Percentiles rank a stretch among this genome's conserved stretches.
phyloP scores from a whole-genome alignment of 2,888 invertebrate genomes.

The Pristionchus mayeri region DNA sequence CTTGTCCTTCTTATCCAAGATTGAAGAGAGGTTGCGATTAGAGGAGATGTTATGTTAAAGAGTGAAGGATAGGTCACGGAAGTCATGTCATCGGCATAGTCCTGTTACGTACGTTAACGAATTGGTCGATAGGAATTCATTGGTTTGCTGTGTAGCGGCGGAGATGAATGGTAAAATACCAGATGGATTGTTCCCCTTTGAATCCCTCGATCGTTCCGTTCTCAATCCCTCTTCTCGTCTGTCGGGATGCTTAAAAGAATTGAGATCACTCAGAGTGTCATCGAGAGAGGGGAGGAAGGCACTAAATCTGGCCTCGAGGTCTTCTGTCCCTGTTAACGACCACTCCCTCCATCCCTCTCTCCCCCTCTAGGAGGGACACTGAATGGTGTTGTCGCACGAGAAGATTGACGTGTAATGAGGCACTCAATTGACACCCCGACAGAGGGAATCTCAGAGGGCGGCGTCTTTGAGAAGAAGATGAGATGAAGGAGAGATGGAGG shows the following conservation, averaged over 20 bases:
- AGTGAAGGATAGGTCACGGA: neutral
- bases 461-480: neutral
- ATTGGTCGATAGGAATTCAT: too few species aligned
- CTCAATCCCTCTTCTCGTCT: neutral
- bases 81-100: neutral
- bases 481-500: neutral
- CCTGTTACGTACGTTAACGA: too few species aligned
- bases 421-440: neutral
- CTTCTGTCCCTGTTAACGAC: conserved; percentile 18
- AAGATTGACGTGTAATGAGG: conserved; percentile 25
- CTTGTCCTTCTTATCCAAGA: neutral
- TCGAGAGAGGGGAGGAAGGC: neutral
- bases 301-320: neutral
- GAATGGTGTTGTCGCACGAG: conserved; percentile 22
- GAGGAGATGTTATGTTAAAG: conserved; percentile 6
- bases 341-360: neutral
- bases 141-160: too few species aligned
- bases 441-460: neutral
- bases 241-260: neutral
- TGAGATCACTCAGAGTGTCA: neutral
- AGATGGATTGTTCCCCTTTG: too few species aligned
- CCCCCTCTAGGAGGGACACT: neutral
- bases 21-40: neutral
- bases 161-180: too few species aligned
- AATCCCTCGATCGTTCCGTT: neutral